phyloP scores from a whole-genome alignment of 2,888 invertebrate genomes.

The Agriopis leucophaearia region DNA sequence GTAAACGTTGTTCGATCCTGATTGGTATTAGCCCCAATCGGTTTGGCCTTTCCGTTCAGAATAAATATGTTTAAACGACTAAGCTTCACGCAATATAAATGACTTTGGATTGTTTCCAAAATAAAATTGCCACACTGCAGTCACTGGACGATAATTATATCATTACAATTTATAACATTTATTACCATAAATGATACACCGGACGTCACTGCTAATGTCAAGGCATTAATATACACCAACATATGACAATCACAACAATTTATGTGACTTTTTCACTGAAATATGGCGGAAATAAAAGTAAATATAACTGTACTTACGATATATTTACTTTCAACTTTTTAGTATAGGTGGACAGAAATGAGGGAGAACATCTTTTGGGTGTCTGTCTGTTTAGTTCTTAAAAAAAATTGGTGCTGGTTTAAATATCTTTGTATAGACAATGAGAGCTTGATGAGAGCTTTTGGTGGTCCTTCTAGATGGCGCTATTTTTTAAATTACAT shows the following conservation, averaged over 20 bases:
- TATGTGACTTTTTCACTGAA: background rate
- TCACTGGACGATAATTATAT: slow-evolving; percentile 7
- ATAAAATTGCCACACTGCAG: slow-evolving; percentile 1
- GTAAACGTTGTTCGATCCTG: background rate
- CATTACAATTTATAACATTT: slow-evolving; percentile 2
- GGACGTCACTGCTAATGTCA: background rate
- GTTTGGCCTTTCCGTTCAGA: background rate
- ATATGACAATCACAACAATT: background rate
- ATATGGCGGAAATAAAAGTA: background rate
- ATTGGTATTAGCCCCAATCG: background rate
- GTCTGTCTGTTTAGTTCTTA: no score
- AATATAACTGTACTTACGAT: no score
- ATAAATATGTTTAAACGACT: background rate
- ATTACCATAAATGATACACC: slow-evolving; percentile 1
- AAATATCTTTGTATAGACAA: no score
- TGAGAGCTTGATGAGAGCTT: no score
- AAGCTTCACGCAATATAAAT: background rate
- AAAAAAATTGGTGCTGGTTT: no score
- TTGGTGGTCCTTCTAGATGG: no score
- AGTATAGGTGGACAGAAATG: no score
- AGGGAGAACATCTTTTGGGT: no score
- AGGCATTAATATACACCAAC: slow-evolving; percentile 2
- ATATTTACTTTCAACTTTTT: no score
- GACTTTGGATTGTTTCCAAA: background rate
- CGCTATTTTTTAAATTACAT: no score